Base-by-base conservation (phyloP, 2,888 invertebrate species). In the Ophioninae sp. region DNA sequence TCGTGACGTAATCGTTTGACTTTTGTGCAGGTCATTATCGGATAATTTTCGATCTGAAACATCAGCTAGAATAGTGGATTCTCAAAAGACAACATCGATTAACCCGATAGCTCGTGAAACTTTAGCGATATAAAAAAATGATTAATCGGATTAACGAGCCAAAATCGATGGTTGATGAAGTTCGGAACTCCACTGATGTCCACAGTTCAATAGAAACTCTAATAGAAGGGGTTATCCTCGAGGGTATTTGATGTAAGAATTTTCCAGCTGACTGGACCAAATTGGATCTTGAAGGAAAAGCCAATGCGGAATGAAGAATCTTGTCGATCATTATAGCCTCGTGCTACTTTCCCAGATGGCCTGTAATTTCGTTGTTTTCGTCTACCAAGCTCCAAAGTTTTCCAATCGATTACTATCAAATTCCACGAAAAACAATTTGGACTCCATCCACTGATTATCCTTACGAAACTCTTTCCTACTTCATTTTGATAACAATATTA, bases 271-370 rank as follows among this genome's bases (percentile, higher is more conserved):
- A 41, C 13, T 51, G 51, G 41, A 59, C 58, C 22, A 23, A 17
- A 17, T 17, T 37, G 41, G 23, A 59, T 20, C 44, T n/a, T 39
- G 56, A 23, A 41, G n/a, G 79, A 78, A 72, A 67, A 39, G 67
- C 65, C 67, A 75, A 67, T 82, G 56, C 56, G 71, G 10, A 58
- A 72, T 20, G 82, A 81, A 78, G 76, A 51, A 71, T 78, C 63
- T 59, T 39, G 13, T 68, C 51, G 61, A 77, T 69, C 71, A 61
- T 51, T 30, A 23, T 44, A 61, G 63, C 44, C 61, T 51, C 17
- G 41, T 58, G n/a, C 44, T 63, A 37, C 17, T 61, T 71, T 44
- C 51, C 22, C 22, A 1, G 20, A 13, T 37, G 37, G 37, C 17
- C 63, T 63, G 44, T 64, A 69, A 71, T 51, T 61, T 51, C 51